Percentiles rank a stretch among this genome's conserved stretches.
phyloP scores from a whole-genome alignment of 1,140 invertebrate genomes.

The Chionoecetes opilio region DNA sequence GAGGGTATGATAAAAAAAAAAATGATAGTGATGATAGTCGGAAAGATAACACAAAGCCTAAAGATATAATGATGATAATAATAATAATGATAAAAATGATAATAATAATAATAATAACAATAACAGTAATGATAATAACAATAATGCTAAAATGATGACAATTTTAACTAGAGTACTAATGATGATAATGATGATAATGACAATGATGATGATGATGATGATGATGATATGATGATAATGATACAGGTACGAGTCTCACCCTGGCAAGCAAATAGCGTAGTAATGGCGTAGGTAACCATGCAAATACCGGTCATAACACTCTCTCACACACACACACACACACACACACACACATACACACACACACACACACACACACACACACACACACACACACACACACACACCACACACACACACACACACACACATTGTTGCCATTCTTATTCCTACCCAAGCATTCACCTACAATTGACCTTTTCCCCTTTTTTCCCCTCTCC shows the following conservation, averaged over 20 bases:
- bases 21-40: no score
- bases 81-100: no score
- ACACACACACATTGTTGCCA: neutral
- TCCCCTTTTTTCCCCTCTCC: no score
- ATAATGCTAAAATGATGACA: no score
- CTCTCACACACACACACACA: neutral
- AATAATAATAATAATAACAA: no score
- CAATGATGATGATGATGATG: no score
- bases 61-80: no score
- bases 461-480: no score
- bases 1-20: no score
- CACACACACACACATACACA: conserved; percentile 31
- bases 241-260: neutral
- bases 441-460: neutral
- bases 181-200: neutral
- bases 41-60: no score
- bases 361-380: neutral
- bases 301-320: neutral
- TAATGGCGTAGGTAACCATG: neutral
- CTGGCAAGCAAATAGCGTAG: neutral
- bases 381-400: neutral
- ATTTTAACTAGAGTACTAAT: neutral
- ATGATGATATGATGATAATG: no score
- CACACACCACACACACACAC: neutral
- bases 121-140: no score